Evolutionary conservation across 2,797 vertebrate genomes (phyloP).

Genomic region (Babyrousa celebensis): DNA sequence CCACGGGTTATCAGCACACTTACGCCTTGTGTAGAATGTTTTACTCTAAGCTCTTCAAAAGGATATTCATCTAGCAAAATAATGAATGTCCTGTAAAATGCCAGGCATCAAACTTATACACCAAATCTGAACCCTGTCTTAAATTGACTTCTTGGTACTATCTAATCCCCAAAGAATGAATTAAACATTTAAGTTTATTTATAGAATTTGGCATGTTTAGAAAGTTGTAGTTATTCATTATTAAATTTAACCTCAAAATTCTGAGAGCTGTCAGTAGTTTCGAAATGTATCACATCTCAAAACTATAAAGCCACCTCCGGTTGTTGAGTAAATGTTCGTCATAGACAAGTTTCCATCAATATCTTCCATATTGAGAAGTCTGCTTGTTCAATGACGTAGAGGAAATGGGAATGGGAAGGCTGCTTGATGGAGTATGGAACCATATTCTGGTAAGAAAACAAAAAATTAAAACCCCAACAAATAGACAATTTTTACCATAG

Average conservation of each 20-base stretch:
- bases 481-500: neutral
- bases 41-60: constrained; percentile 41
- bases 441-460: neutral
- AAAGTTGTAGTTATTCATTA: neutral
- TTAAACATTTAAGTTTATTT: neutral
- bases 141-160: neutral
- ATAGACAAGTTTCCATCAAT: neutral
- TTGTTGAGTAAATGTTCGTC: neutral
- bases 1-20: neutral
- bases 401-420: accelerated
- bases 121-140: constrained; percentile 3
- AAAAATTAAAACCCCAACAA: neutral
- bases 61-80: neutral
- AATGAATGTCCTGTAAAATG: neutral
- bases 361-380: neutral
- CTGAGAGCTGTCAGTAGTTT: neutral
- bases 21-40: too few species aligned
- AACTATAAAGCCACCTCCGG: neutral
- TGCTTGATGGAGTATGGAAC: neutral
- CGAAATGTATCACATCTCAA: neutral
- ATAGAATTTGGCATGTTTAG: neutral
- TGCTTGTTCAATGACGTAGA: neutral
- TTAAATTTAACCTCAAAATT: constrained; percentile 34
- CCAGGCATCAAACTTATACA: neutral
- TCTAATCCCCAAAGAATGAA: neutral